Conservation (phyloP, 1,140 invertebrate genomes). For the Drosophila nasuta region DNA sequence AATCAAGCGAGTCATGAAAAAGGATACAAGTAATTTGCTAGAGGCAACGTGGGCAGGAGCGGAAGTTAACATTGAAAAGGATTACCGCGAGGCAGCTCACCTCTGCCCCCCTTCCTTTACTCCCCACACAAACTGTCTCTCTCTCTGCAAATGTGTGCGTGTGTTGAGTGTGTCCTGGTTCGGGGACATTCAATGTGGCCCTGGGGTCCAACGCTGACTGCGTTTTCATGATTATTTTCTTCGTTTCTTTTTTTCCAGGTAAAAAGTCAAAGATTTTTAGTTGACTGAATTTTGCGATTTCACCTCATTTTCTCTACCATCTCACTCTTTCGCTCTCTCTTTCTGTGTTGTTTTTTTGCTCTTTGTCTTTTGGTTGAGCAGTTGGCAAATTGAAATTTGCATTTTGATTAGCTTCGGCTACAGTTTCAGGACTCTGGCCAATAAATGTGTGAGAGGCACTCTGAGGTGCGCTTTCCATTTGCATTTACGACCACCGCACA, state of each 20-base stretch:
- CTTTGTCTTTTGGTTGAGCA: constrained; percentile 35
- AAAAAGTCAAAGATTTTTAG: constrained; percentile 75
- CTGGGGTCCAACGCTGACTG: constrained; percentile 30
- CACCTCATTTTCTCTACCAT: neutral
- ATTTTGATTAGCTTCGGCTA: constrained; percentile 70
- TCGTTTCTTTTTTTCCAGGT: constrained; percentile 48
- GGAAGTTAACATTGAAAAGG: constrained; percentile 82
- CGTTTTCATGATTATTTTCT: constrained; percentile 39
- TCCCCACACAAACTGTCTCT: constrained; percentile 5
- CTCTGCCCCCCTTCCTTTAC: neutral
- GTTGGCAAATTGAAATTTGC: constrained; percentile 79
- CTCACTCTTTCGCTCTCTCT: neutral
- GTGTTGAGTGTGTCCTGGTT: constrained; percentile 40
- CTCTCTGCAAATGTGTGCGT: constrained; percentile 5
- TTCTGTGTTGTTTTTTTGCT: constrained; percentile 6
- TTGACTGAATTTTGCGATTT: constrained; percentile 36
- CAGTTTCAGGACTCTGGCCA: constrained; percentile 15
- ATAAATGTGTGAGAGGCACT: constrained; percentile 45
- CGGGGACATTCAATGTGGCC: constrained; percentile 38
- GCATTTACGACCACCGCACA: constrained; percentile 38
- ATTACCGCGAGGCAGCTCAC: constrained; percentile 68
- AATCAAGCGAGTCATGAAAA: constrained; percentile 67
- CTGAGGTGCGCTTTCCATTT: constrained; percentile 52
- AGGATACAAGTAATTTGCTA: constrained; percentile 79
- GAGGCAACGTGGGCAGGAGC: constrained; percentile 67